These are phyloP conservation scores for Sabellastarte sp. DNA, from an alignment of 2,888 invertebrate species.

Conservation along the genomic window DNA sequence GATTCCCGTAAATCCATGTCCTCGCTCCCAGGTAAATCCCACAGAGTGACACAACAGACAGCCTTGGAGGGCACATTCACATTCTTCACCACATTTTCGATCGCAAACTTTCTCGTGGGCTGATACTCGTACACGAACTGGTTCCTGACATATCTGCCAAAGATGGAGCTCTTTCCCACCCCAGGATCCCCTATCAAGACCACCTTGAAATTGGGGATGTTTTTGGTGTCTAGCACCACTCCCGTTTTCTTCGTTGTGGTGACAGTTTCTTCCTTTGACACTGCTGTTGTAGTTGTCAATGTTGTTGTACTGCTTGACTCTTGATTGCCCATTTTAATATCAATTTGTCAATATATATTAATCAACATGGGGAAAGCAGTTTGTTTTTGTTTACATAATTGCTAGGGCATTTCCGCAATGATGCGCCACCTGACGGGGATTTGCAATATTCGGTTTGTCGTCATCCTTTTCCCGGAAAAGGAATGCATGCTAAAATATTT, in stretches of 20 bases:
- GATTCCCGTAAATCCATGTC: slow-evolving; percentile 4
- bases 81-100: slow-evolving; percentile 5
- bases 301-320: no score
- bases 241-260: background rate
- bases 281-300: no score
- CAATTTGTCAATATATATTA: no score
- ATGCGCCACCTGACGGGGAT: no score
- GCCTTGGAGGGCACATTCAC: slow-evolving; percentile 2
- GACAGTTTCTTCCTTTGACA: background rate
- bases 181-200: background rate
- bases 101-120: background rate
- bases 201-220: background rate
- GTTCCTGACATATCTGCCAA: background rate
- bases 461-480: no score
- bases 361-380: no score
- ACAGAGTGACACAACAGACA: background rate
- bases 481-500: no score
- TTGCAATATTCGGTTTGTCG: no score
- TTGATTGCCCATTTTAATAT: no score
- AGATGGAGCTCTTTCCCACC: background rate
- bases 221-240: background rate
- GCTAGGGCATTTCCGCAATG: no score
- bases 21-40: slow-evolving; percentile 7
- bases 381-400: no score
- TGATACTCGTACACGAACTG: background rate